These are phyloP conservation scores for Halcyon smyrnensis DNA, from an alignment of 2,797 vertebrate species.

Conservation along the genomic window DNA sequence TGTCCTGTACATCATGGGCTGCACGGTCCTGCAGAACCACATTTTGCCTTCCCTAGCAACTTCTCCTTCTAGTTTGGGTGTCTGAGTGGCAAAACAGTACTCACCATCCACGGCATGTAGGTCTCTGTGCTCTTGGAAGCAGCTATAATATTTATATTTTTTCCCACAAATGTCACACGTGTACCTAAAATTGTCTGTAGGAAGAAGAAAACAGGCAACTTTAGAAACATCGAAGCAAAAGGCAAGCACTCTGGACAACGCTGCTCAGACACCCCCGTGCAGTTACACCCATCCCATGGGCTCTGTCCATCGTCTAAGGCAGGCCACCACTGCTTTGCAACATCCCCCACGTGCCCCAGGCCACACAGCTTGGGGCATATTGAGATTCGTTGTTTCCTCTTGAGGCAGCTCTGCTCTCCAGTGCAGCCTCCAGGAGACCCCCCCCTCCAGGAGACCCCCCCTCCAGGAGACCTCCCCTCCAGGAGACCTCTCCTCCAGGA, in stretches of 20 bases:
- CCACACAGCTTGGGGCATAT: fast-evolving
- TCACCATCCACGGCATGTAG: slow-evolving; percentile 97
- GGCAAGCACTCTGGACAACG: background rate
- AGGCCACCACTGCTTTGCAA: background rate
- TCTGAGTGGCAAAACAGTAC: slow-evolving; percentile 41
- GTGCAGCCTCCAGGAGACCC: background rate
- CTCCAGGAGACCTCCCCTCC: background rate
- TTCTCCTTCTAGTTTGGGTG: background rate
- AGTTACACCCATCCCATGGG: background rate
- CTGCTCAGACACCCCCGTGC: background rate
- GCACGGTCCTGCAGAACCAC: background rate
- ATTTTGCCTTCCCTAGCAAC: background rate
- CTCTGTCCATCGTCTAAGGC: background rate
- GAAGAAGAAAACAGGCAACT: slow-evolving; percentile 55
- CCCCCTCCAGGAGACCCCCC: background rate
- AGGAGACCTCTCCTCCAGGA: no score
- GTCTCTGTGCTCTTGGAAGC: slow-evolving; percentile 98
- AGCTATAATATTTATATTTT: slow-evolving; percentile 99
- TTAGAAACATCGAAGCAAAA: background rate
- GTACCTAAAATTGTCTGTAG: slow-evolving; percentile 95
- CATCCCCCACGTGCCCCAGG: fast-evolving
- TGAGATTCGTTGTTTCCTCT: background rate
- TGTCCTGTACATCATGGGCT: fast-evolving
- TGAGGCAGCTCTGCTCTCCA: background rate
- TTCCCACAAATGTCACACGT: slow-evolving; percentile 99